Evolutionary conservation across 2,797 vertebrate species (phyloP).

Genomic region (Megaceryle alcyon): DNA sequence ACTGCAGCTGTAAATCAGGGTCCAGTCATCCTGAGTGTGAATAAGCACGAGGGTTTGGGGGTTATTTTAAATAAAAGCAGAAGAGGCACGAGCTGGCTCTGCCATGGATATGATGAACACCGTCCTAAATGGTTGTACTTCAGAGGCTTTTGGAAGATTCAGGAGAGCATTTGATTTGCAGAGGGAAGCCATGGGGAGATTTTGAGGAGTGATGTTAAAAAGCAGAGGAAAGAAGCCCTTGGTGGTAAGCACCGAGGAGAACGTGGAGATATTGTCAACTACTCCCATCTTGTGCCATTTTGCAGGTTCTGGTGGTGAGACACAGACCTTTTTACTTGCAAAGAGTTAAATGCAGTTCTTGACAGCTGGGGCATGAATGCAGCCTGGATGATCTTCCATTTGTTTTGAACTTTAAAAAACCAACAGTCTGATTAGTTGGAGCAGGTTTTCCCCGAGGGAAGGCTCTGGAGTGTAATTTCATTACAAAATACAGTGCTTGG

Average conservation of each 20-base stretch:
- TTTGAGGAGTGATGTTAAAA: background rate
- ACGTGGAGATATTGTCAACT: background rate
- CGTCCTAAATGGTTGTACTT: rapidly evolving
- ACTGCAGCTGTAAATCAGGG: background rate
- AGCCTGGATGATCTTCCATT: constrained; percentile 33
- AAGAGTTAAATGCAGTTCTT: constrained; percentile 54
- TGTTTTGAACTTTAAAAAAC: constrained; percentile 69
- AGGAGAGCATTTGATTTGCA: background rate
- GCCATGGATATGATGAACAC: background rate
- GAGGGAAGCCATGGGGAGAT: background rate
- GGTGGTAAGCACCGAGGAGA: background rate
- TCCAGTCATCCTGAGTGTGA: background rate
- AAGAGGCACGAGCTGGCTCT: background rate
- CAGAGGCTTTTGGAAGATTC: background rate
- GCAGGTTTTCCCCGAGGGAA: constrained; percentile 25
- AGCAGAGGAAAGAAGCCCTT: rapidly evolving
- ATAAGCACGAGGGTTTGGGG: rapidly evolving
- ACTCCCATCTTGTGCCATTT: background rate
- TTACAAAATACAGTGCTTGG: constrained; percentile 46
- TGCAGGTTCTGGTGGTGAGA: background rate
- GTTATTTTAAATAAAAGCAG: background rate
- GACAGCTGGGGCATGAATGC: background rate
- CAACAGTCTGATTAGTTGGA: constrained; percentile 65
- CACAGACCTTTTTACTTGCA: background rate
- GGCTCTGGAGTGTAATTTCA: constrained; percentile 59